Percentiles rank a stretch among this genome's conserved stretches.
phyloP scores from a whole-genome alignment of 1,140 invertebrate species.

The Chlorops oryzae region DNA sequence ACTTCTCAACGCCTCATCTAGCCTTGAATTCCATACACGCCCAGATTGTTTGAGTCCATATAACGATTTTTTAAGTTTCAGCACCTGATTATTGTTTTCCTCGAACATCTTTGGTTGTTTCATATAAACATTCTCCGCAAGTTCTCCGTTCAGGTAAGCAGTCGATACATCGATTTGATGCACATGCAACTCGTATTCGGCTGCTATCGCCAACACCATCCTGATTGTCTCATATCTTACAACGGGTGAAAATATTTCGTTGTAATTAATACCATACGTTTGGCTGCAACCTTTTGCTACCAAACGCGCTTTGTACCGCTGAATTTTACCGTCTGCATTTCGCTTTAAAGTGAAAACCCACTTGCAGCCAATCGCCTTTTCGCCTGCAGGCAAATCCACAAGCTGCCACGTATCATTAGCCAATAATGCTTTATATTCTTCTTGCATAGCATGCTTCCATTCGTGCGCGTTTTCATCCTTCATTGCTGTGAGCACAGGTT shows the following conservation, averaged over 20 bases:
- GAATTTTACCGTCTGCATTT: conserved; percentile 15
- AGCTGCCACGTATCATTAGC: conserved; percentile 18
- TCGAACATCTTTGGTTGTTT: conserved; percentile 33
- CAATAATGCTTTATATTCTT: conserved; percentile 9
- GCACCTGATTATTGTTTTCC: conserved; percentile 24
- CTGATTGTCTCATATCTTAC: conserved; percentile 29
- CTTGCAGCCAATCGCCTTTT: conserved; percentile 14
- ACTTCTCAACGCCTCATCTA: conserved; percentile 25
- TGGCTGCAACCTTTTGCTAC: conserved; percentile 38
- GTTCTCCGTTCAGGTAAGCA: conserved; percentile 11
- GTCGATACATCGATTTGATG: conserved; percentile 11
- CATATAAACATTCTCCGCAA: conserved; percentile 13
- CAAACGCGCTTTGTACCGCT: conserved; percentile 40
- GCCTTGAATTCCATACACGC: conserved; percentile 24
- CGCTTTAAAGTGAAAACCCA: conserved; percentile 25
- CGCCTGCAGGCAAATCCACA: conserved; percentile 8
- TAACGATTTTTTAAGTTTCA: conserved; percentile 25
- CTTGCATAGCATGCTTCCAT: conserved; percentile 18
- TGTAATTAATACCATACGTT: conserved; percentile 33
- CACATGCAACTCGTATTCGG: conserved; percentile 5
- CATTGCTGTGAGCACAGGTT: background rate
- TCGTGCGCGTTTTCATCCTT: background rate
- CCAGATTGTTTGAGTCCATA: conserved; percentile 34
- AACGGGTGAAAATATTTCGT: conserved; percentile 42
- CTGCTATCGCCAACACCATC: conserved; percentile 23